These are phyloP conservation scores for Agrotis ipsilon DNA, from an alignment of 2,888 invertebrate species.

Conservation along the genomic window DNA sequence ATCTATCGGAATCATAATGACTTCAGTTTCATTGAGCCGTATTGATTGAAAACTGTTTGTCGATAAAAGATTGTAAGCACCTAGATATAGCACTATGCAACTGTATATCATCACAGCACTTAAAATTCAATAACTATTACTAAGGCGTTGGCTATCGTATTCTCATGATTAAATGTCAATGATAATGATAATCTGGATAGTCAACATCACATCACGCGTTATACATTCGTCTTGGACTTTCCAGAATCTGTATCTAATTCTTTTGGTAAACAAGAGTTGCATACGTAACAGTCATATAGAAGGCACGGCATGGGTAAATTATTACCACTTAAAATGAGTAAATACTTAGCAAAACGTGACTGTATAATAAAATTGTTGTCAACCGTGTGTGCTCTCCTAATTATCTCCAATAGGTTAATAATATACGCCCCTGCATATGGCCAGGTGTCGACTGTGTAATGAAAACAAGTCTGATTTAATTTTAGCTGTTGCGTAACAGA, in stretches of 20 bases:
- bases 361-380: constrained; percentile 30
- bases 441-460: constrained; percentile 43
- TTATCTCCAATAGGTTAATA: constrained; percentile 43
- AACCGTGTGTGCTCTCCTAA: constrained; percentile 49
- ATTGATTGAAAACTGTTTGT: constrained; percentile 22
- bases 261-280: constrained; percentile 22
- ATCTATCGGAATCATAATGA: constrained; percentile 15
- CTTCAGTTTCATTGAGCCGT: constrained; percentile 9
- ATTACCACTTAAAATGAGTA: constrained; percentile 14
- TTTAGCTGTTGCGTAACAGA: constrained; percentile 72
- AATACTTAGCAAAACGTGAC: constrained; percentile 37
- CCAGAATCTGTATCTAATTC: background rate
- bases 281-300: constrained; percentile 4
- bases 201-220: background rate
- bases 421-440: constrained; percentile 42
- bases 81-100: background rate
- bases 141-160: background rate
- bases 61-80: constrained; percentile 12
- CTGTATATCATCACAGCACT: constrained; percentile 1
- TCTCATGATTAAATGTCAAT: background rate
- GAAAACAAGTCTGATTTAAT: constrained; percentile 60
- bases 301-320: constrained; percentile 7
- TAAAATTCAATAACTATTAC: background rate
- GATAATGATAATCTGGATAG: background rate
- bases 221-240: background rate